Base-by-base conservation (phyloP, 92 coral and sea anemone species). In the Epizoanthus scotinus region DNA sequence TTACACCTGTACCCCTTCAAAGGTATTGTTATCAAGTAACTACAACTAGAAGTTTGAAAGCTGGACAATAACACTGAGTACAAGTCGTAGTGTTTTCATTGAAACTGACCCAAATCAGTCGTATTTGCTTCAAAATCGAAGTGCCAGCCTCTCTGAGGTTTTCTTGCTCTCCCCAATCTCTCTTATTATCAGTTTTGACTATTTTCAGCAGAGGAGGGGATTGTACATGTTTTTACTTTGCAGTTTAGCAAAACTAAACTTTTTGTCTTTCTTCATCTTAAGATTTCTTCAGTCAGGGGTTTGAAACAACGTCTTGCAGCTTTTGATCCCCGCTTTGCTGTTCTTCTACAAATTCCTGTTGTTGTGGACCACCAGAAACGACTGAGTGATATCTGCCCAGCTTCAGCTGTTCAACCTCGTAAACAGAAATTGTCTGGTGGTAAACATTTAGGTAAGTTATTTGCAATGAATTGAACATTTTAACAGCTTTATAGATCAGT, bases 301-400 rank as follows among this genome's bases (percentile, higher is more conserved):
- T 50, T 88, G 72, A 84, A 40, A 29, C 47, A 36, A 0, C 75
- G 80, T 49, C 79, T 88, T 63, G 47, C 47, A 21, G 81, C 55
- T 7, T 90, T 90, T 87, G 94, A 90, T 75, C 89, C 87, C 25
- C 82, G 89, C 62, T 90, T 90, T 87, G 54, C 75, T n/a, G 89
- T 87, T 20, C 79, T 90, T 24, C 77, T 90, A 44, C 69, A 63
- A 77, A 87, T 84, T 17, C 94, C 94, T 17, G 49, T 90, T 63
- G 44, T 65, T 38, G 74, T 84, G 24, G 91, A 90, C 40, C 53
- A 70, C 40, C 82, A 67, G 28, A 90, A 87, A 55, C 61, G 81
- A 62, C 83, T 82, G 61, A 28, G 60, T 50, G 1, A 34, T 83
- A 38, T 20, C 56, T 47, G 81, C 13, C 50, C 74, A 34, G 22